A percentile compares a stretch with the other conserved stretches of the same genome.
phyloP scores from a whole-genome alignment of 30 jellyfish, hydroid and myxozoan species.

The Phacellophora camtschatica region DNA sequence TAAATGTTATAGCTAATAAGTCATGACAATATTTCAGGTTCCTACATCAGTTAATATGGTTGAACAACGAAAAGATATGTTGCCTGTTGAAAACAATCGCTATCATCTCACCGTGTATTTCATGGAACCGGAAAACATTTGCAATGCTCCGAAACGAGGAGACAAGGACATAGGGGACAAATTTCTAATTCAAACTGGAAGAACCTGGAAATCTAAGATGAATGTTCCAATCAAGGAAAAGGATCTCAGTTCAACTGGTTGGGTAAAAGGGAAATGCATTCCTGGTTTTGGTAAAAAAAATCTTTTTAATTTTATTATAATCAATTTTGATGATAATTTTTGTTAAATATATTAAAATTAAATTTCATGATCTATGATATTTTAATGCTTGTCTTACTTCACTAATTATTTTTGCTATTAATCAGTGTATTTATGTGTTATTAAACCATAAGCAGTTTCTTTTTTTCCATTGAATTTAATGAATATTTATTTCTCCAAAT shows the following conservation, averaged over 20 bases:
- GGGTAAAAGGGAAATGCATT: conserved; percentile 61
- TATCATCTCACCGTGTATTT: conserved; percentile 54
- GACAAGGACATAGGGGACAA: conserved; percentile 42
- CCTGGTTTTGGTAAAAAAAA: conserved; percentile 25
- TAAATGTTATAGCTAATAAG: too few species aligned
- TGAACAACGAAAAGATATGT: conserved; percentile 34
- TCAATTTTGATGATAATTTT: too few species aligned
- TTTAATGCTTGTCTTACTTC: background rate
- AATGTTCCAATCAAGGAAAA: conserved; percentile 31
- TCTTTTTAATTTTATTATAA: background rate
- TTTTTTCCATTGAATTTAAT: too few species aligned
- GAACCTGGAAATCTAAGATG: conserved; percentile 26
- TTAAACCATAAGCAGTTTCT: too few species aligned
- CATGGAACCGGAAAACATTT: conserved; percentile 44
- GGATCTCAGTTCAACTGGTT: background rate
- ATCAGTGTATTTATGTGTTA: too few species aligned
- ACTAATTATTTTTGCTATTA: too few species aligned
- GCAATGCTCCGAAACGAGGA: conserved; percentile 46
- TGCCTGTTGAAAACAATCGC: conserved; percentile 37
- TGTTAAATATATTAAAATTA: background rate
- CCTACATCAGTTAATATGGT: conserved; percentile 57
- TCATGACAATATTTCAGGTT: conserved; percentile 37
- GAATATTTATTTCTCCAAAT: too few species aligned
- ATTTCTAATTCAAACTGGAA: conserved; percentile 51
- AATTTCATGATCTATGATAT: background rate